phyloP scores from a whole-genome alignment of 2,797 vertebrate species.

The Gymnothorax javanicus region DNA sequence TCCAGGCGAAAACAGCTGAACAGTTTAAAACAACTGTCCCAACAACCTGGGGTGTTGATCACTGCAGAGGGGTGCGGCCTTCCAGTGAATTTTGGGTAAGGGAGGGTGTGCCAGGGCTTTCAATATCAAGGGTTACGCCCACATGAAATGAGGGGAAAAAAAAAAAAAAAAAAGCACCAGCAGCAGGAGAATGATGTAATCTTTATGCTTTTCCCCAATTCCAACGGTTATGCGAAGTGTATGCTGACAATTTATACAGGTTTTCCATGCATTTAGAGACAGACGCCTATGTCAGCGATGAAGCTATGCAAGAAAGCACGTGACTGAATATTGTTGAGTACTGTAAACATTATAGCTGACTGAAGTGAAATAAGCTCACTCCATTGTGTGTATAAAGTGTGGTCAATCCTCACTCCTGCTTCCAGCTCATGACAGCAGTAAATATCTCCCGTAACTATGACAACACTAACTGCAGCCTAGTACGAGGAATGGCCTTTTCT shows the following conservation, averaged over 20 bases:
- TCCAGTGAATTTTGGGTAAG: background rate
- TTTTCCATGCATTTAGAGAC: background rate
- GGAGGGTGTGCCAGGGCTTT: background rate
- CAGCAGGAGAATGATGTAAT: background rate
- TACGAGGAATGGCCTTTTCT: too few relatives aligned
- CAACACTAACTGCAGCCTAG: too few relatives aligned
- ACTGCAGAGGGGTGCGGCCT: conserved; percentile 25
- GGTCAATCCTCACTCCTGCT: too few relatives aligned
- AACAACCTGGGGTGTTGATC: conserved; percentile 23
- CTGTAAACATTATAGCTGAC: too few relatives aligned
- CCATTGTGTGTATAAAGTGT: too few relatives aligned
- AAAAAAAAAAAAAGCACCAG: background rate
- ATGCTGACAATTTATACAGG: background rate
- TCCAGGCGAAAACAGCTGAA: conserved; percentile 27
- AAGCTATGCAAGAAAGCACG: background rate
- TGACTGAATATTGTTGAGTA: too few relatives aligned
- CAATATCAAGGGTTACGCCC: conserved; percentile 12
- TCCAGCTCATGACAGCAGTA: background rate
- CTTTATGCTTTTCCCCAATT: background rate
- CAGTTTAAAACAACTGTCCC: conserved; percentile 3
- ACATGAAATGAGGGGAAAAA: background rate
- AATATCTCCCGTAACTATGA: too few relatives aligned
- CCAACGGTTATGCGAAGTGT: background rate
- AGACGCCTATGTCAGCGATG: background rate
- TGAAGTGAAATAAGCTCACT: too few relatives aligned